Conservation (phyloP, 2,113 vertebrate species). For the Microtus ochrogaster region DNA sequence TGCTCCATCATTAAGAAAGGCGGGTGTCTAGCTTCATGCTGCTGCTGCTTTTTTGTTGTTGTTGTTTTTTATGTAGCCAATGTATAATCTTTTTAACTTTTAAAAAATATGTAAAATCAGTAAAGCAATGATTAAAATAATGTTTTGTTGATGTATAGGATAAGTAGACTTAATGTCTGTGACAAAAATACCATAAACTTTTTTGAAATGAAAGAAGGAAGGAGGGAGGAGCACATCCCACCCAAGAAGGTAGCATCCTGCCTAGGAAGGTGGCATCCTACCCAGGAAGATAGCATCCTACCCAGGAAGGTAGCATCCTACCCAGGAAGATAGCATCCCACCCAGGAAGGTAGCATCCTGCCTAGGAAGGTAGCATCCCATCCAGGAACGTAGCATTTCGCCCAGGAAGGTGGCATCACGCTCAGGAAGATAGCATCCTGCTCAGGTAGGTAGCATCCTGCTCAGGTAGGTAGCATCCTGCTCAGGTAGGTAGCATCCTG, state of each 20-base stretch:
- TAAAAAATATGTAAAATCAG: neutral
- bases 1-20: constrained; percentile 12
- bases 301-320: too few species aligned
- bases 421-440: neutral
- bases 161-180: neutral
- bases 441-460: neutral
- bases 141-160: neutral
- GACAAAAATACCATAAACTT: neutral
- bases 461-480: neutral
- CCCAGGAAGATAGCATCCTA: neutral
- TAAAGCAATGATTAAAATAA: neutral
- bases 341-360: neutral
- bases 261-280: neutral
- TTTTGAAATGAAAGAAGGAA: neutral
- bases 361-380: neutral
- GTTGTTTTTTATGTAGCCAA: neutral
- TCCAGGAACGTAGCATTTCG: neutral
- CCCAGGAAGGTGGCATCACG: neutral
- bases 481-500: neutral
- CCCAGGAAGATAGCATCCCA: neutral
- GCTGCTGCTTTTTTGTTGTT: neutral
- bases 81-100: constrained; percentile 1
- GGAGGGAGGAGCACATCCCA: neutral
- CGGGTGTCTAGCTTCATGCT: neutral
- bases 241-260: neutral